Base-by-base conservation (phyloP, 2,113 vertebrate species). In the Salminus brasiliensis region DNA sequence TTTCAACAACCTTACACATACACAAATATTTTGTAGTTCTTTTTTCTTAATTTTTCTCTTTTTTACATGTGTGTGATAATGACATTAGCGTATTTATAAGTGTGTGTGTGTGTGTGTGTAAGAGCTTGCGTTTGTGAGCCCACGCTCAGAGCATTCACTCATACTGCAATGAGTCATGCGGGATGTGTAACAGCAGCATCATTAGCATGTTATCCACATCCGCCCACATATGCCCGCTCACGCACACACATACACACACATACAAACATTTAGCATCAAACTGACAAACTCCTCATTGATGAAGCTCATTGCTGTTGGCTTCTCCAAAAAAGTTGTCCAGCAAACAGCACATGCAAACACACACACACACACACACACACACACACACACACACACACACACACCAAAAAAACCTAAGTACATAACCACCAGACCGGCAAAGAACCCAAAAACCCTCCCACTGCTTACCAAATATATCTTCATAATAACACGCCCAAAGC, bases 121-220 rank as follows among this genome's bases (percentile, higher is more conserved):
- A 66, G 66, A 29, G 74, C 21, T 72, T 39, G 34, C 73, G 80
- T 59, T 18, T 76, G n/a, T 72, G 55, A 69, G 62, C 47, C 72
- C 81, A 79, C 68, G 70, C 71, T 73, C 80, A 86, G 86, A 85
- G 86, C 85, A 85, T 86, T 86, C 84, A 84, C 84, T 86, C 90
- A 88, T 86, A 87, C 83, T 86, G 88, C 79, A 88, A 80, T 92
- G 91, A 93, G 81, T 93, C 90, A 93, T 90, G 86, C 80, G 88
- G 89, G 89, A 89, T 87, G 88, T 85, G 78, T 59, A 88, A 86
- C 81, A 83, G 88, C 84, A 85, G 78, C 85, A 88, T 93, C 89
- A 92, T 93, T 93, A 92, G 88, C 89, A 90, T 91, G 88, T 89
- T 59, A 86, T 87, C 88, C 87, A 88, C 89, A 88, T 91, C 90